Percentiles rank a stretch among this genome's conserved stretches.
These are phyloP conservation scores for Eupithecia centaureata DNA, from an alignment of 2,888 invertebrate genomes.

Conservation along the genomic window DNA sequence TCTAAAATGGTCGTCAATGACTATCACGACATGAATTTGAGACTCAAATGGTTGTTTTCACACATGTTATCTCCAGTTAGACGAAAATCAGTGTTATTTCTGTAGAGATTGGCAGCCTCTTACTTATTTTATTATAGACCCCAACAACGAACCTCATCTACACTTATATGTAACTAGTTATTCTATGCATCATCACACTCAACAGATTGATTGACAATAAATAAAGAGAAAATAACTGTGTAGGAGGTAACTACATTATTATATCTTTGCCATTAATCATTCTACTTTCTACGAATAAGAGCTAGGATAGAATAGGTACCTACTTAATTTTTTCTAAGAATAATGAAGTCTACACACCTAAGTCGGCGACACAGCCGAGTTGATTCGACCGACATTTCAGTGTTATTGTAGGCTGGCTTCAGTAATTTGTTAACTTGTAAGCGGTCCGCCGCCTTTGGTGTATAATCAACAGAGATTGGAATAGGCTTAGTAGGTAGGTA, in stretches of 20 bases:
- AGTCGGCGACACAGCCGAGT: background rate
- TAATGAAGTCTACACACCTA: background rate
- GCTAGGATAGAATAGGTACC: background rate
- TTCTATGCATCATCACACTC: background rate
- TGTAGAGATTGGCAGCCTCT: background rate
- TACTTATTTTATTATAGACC: background rate
- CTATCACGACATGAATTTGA: no score
- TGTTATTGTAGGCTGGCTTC: background rate
- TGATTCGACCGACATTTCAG: background rate
- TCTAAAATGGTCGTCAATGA: no score
- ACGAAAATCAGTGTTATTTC: background rate
- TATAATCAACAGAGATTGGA: no score
- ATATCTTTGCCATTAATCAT: constrained; percentile 18
- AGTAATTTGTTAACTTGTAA: background rate
- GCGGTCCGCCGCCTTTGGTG: background rate
- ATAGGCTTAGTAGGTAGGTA: no score
- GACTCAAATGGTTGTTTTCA: no score
- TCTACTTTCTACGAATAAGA: constrained; percentile 7
- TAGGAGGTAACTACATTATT: constrained; percentile 17
- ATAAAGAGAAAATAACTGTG: constrained; percentile 17
- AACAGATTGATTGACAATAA: constrained; percentile 22
- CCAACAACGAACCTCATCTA: background rate
- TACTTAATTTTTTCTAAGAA: background rate
- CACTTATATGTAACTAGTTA: background rate
- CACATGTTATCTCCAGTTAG: background rate